These are phyloP conservation scores for Himalopsyche phryganea DNA, from an alignment of 1,140 invertebrate genomes.

Conservation along the genomic window DNA sequence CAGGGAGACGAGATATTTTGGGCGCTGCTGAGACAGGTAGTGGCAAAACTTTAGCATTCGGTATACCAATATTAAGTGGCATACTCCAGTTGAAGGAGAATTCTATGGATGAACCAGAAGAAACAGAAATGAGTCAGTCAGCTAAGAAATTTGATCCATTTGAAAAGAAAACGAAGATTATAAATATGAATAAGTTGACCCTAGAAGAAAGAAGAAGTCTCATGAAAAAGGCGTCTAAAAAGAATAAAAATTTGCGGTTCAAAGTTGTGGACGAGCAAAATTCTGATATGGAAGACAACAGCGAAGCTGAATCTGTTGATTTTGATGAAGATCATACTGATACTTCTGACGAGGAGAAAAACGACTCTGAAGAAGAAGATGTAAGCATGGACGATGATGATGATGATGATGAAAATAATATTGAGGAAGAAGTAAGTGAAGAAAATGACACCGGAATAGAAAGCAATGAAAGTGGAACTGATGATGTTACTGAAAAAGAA, in stretches of 20 bases:
- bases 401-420: slow-evolving; percentile 41
- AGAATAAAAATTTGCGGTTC: slow-evolving; percentile 26
- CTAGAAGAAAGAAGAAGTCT: slow-evolving; percentile 39
- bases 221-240: slow-evolving; percentile 39
- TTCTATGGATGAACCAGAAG: slow-evolving; percentile 14
- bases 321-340: slow-evolving; percentile 31
- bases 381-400: slow-evolving; percentile 39
- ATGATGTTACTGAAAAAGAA: slow-evolving; percentile 17
- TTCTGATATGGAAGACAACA: slow-evolving; percentile 11
- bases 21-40: slow-evolving; percentile 97
- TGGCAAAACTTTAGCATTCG: slow-evolving; percentile 97
- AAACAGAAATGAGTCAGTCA: not conserved
- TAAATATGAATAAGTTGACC: slow-evolving; percentile 40
- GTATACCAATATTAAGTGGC: slow-evolving; percentile 83
- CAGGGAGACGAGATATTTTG: slow-evolving; percentile 78
- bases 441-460: slow-evolving; percentile 34
- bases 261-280: slow-evolving; percentile 5
- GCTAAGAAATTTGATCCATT: slow-evolving; percentile 7
- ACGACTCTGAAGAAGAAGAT: slow-evolving; percentile 40
- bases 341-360: slow-evolving; percentile 36
- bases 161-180: slow-evolving; percentile 28
- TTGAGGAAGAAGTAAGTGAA: slow-evolving; percentile 44
- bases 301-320: slow-evolving; percentile 36
- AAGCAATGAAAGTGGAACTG: slow-evolving; percentile 31
- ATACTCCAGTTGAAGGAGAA: slow-evolving; percentile 71